These are phyloP conservation scores for Trogon melanurus DNA, from an alignment of 2,113 vertebrate species.

Conservation along the genomic window DNA sequence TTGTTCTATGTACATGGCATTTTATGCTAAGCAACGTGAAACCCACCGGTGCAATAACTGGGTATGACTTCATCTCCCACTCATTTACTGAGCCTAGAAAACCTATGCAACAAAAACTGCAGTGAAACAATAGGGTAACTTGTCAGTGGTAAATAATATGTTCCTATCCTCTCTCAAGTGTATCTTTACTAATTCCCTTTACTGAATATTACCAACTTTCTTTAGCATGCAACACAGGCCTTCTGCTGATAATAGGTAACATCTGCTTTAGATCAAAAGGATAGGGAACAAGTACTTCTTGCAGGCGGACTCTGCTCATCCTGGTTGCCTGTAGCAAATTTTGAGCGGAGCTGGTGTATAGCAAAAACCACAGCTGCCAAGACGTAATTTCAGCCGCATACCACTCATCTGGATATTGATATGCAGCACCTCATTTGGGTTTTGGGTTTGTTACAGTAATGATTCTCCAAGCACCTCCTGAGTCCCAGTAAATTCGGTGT, in stretches of 20 bases:
- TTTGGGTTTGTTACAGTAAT: background rate
- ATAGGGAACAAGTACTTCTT: background rate
- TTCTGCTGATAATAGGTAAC: conserved; percentile 12
- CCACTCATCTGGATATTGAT: background rate
- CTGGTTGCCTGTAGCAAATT: background rate
- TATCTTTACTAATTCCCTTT: background rate
- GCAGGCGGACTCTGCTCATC: background rate
- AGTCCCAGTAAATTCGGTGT: background rate
- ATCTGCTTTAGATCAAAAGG: conserved; percentile 49
- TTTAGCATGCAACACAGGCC: background rate
- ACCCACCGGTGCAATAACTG: background rate
- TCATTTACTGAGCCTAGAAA: background rate
- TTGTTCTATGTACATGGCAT: background rate
- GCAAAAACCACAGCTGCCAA: background rate
- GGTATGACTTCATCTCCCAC: background rate
- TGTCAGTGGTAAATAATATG: background rate
- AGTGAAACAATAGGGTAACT: background rate
- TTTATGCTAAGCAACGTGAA: background rate
- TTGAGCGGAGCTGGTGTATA: background rate
- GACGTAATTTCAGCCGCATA: background rate
- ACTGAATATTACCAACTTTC: background rate
- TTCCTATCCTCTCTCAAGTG: background rate
- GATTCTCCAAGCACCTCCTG: background rate
- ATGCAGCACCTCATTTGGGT: background rate
- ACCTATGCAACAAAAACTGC: background rate